These are phyloP conservation scores for Halcyon badia DNA, from an alignment of 2,797 vertebrate species.

Conservation along the genomic window DNA sequence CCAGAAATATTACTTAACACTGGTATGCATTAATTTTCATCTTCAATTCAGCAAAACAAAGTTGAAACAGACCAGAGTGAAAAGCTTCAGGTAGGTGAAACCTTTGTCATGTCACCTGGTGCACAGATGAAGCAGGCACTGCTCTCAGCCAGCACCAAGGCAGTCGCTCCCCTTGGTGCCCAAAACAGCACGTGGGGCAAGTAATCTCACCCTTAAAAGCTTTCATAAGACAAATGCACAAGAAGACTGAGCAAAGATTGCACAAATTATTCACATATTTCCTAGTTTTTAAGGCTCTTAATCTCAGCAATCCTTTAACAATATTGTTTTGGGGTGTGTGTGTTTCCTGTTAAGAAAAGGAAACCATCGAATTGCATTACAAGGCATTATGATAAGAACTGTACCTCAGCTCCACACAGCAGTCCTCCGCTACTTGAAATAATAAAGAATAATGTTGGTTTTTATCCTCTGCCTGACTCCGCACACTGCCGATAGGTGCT, in stretches of 20 bases:
- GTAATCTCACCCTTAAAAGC: accelerated
- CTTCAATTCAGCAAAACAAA: background rate
- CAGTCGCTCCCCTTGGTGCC: background rate
- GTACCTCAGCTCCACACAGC: background rate
- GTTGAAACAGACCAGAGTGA: background rate
- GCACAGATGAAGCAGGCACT: accelerated
- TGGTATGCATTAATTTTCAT: background rate
- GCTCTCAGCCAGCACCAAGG: accelerated
- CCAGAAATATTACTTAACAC: background rate
- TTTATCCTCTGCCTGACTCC: background rate
- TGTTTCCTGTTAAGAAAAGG: background rate
- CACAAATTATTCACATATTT: background rate
- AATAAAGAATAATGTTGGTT: background rate
- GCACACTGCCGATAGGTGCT: accelerated
- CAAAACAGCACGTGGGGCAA: accelerated
- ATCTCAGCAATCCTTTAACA: background rate
- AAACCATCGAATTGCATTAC: background rate
- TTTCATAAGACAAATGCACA: background rate
- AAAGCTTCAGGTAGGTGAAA: accelerated
- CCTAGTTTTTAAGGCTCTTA: background rate
- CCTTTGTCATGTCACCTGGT: background rate
- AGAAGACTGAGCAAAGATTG: background rate
- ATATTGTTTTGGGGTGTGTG: background rate
- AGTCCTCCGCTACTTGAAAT: background rate
- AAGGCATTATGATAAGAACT: background rate